Conservation (phyloP, 2,797 vertebrate species). For the Loris lydekkerianus region DNA sequence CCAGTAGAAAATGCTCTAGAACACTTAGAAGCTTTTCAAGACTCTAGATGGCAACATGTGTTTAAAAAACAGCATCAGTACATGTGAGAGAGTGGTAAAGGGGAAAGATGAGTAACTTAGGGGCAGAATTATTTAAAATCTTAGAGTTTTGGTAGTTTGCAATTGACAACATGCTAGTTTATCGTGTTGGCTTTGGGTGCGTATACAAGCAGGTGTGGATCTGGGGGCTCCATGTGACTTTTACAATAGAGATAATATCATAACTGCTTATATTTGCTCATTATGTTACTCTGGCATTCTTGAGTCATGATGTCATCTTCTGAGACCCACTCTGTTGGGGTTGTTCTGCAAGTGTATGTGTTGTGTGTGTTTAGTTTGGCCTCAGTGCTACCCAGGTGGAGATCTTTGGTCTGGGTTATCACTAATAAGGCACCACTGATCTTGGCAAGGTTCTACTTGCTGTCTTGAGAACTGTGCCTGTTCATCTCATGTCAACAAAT, state of each 20-base stretch:
- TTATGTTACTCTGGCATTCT: background rate
- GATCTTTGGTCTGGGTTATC: background rate
- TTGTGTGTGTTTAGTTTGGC: background rate
- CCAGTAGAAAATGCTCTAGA: background rate
- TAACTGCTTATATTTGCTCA: background rate
- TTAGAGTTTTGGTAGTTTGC: background rate
- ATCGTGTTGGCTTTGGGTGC: background rate
- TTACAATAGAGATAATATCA: accelerated
- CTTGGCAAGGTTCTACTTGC: background rate
- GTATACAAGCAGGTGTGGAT: background rate
- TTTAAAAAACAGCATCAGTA: background rate
- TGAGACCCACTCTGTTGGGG: background rate
- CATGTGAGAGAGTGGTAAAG: no score
- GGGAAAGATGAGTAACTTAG: no score
- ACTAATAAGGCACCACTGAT: background rate
- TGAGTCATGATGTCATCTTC: background rate
- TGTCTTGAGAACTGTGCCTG: background rate
- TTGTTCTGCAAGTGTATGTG: background rate
- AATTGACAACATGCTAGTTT: accelerated
- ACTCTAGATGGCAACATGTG: background rate
- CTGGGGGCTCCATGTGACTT: background rate
- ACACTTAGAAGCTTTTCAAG: background rate
- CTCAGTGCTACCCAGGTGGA: background rate
- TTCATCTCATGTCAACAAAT: background rate
- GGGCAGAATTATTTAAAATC: background rate